Evolutionary conservation across 2,797 vertebrate species (phyloP), one percentile per base, ranked within the genome.

Genomic region (Hyperoplus lanceolatus): DNA sequence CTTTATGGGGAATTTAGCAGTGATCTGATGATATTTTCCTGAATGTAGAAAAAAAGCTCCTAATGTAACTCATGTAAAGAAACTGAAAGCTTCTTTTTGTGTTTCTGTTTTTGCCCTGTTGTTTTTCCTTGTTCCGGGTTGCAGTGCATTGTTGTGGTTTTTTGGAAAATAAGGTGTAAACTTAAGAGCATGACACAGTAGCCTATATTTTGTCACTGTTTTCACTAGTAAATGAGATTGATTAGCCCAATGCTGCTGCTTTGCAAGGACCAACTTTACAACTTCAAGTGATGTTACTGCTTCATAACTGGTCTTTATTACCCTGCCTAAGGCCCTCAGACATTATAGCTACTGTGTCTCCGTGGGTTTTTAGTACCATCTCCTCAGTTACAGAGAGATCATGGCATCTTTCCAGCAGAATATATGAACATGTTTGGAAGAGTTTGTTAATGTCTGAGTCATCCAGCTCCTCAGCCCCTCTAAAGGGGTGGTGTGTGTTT

Each of bases 361-460:
- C 42, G 72, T 8, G 54, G 67, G 21, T 80, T 76, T 81, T 82
- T 36, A 39, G 43, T 16, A 21, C 53, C 60, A 81, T 89, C 83
- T 90, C 87, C 83, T 86, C 83, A 88, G 83, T 90, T 82, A 85
- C 83, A 36, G 56, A 43, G 79, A 73, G 55, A 63, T 72, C 73
- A 71, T 84, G 73, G 73, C 66, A 69, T 86, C 49, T 79, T 29
- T 67, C 77, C 50, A 55, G 61, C 53, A 72, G 80, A 77, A 66
- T 73, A 81, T 76, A 81, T 78, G 84, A 86, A 86, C 77, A 66
- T 65, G 81, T 83, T 78, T 73, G 72, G 72, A 53, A 61, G 82
- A 78, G 58, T 87, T 87, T 68, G 75, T 75, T 82, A 66, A 84
- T 80, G 87, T 84, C 83, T 92, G 89, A 92, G 83, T 91, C 91